Evolutionary conservation across 1,140 invertebrate genomes (phyloP).

Genomic region (Paramacrobiotus metropolitanus): DNA sequence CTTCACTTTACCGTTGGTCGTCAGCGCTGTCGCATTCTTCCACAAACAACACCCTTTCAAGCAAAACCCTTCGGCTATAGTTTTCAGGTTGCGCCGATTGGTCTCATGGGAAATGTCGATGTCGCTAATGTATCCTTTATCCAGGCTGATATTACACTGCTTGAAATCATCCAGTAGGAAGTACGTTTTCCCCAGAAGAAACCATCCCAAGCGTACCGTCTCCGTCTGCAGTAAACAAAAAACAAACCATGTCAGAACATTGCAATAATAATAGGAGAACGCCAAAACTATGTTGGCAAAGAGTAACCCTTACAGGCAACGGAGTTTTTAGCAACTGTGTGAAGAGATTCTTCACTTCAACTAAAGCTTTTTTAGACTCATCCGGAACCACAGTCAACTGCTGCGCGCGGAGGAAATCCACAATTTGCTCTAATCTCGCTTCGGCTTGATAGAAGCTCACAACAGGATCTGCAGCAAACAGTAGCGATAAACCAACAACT

Average conservation of each 20-base stretch:
- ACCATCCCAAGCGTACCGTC: background rate
- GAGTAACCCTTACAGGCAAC: background rate
- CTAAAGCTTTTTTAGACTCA: background rate
- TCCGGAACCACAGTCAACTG: background rate
- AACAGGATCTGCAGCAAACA: background rate
- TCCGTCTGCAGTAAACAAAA: background rate
- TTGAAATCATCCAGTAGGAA: background rate
- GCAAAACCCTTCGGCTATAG: background rate
- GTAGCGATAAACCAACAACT: too few relatives aligned
- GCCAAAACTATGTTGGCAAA: background rate
- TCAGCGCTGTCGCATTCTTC: background rate
- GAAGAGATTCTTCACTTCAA: background rate
- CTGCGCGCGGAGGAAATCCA: background rate
- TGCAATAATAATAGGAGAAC: background rate
- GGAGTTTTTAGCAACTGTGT: background rate
- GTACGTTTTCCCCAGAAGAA: background rate
- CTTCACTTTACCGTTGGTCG: background rate
- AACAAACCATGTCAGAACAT: background rate
- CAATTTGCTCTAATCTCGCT: background rate
- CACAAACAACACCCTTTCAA: background rate
- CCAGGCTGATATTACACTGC: background rate
- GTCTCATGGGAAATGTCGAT: background rate
- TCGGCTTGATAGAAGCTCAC: background rate
- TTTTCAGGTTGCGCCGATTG: background rate
- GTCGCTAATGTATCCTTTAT: background rate